These are phyloP conservation scores for Todiramphus chloris DNA, from an alignment of 2,113 vertebrate genomes.

Conservation along the genomic window DNA sequence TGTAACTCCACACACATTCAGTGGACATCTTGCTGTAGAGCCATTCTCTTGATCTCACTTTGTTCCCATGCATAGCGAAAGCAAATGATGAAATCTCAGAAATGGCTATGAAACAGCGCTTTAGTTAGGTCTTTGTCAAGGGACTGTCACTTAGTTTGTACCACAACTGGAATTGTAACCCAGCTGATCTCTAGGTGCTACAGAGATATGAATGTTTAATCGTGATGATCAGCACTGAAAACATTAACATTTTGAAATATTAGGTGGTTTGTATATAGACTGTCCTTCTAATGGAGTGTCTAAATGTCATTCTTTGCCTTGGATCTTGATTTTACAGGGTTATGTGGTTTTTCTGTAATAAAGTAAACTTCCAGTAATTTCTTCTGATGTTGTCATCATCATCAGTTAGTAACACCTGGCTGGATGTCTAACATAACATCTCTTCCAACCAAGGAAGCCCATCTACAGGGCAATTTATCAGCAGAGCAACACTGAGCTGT, in stretches of 20 bases:
- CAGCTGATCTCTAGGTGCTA: conserved; percentile 26
- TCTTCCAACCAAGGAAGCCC: conserved; percentile 9
- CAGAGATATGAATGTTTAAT: conserved; percentile 38
- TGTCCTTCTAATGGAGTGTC: conserved; percentile 24
- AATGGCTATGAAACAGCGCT: background rate
- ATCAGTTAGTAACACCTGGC: conserved; percentile 18
- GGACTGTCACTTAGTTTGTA: background rate
- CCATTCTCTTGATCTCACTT: background rate
- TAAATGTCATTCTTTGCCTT: conserved; percentile 7
- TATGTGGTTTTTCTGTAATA: background rate
- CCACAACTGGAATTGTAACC: background rate
- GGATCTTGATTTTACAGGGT: background rate
- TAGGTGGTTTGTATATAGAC: conserved; percentile 11
- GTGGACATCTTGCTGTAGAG: background rate
- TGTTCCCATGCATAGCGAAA: background rate
- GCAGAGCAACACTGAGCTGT: background rate
- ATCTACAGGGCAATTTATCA: conserved; percentile 18
- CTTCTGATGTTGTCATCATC: conserved; percentile 15
- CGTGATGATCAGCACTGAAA: background rate
- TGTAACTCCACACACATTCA: background rate
- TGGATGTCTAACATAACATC: conserved; percentile 5
- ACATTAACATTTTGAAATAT: conserved; percentile 3
- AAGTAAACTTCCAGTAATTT: conserved; percentile 38
- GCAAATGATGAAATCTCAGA: background rate
- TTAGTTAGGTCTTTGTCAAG: background rate